Evolutionary conservation across 2,797 vertebrate species (phyloP).

Genomic region (Hydrocynus forskahlii): DNA sequence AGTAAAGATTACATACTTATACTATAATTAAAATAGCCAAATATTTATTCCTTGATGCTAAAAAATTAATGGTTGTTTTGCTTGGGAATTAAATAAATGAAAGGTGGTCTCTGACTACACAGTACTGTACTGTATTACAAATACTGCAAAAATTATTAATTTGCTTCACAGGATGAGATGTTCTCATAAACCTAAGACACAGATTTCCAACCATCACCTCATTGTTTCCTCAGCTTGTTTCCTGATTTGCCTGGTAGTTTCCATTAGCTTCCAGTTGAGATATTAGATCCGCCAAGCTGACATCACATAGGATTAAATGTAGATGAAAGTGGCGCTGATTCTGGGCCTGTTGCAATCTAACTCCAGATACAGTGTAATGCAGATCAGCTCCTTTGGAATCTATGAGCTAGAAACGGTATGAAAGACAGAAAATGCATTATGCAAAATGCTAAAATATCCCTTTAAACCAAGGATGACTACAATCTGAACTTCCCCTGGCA

Average conservation of each 20-base stretch:
- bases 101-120: no score
- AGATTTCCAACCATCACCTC: no score
- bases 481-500: conserved; percentile 6
- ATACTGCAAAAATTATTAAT: no score
- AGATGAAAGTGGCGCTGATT: neutral
- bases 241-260: neutral
- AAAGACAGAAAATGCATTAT: conserved; percentile 8
- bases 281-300: neutral
- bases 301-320: neutral
- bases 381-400: neutral
- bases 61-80: no score
- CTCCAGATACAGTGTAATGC: conserved; percentile 1
- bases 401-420: neutral
- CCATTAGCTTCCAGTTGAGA: conserved; percentile 8
- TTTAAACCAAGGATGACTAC: conserved; percentile 10
- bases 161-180: no score
- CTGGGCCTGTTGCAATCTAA: neutral
- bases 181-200: neutral
- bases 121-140: no score
- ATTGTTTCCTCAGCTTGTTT: neutral
- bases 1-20: no score
- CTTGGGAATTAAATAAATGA: no score
- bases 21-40: no score
- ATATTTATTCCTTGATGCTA: no score
- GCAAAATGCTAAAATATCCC: conserved; percentile 2